phyloP scores from a whole-genome alignment of 2,797 vertebrate genomes.

The Megaceryle alcyon region DNA sequence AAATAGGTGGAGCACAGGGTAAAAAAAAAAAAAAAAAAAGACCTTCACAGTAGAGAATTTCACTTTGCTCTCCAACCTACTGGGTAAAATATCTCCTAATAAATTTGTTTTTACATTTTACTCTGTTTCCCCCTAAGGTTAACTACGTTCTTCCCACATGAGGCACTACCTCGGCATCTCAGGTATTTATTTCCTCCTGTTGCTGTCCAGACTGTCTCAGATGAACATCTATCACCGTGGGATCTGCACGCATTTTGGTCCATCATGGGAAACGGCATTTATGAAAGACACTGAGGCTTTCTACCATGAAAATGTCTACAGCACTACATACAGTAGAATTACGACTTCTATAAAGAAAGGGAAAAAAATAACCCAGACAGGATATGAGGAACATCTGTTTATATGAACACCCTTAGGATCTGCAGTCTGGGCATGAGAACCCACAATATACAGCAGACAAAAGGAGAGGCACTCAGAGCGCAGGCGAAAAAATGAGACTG shows the following conservation, averaged over 20 bases:
- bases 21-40: not conserved
- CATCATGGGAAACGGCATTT: conserved; percentile 41
- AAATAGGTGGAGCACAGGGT: not conserved
- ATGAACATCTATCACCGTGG: not conserved
- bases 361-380: conserved; percentile 32
- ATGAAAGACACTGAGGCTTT: conserved; percentile 55
- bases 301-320: conserved; percentile 55
- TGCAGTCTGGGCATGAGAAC: conserved; percentile 29
- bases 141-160: not conserved
- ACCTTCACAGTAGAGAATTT: not conserved
- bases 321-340: conserved; percentile 60
- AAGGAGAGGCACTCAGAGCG: not conserved
- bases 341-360: conserved; percentile 55
- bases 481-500: conserved; percentile 9
- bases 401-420: conserved; percentile 48
- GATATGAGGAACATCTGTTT: conserved; percentile 57
- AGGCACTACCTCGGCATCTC: not conserved
- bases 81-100: not conserved
- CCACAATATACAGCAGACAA: not conserved
- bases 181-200: not conserved
- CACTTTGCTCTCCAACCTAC: not conserved
- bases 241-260: not conserved
- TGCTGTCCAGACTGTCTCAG: not conserved
- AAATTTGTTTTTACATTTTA: not conserved
- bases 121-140: not conserved